Percentiles rank a stretch among this genome's conserved stretches.
Conservation (phyloP, 2,113 vertebrate genomes). For the Heterochromis multidens region DNA sequence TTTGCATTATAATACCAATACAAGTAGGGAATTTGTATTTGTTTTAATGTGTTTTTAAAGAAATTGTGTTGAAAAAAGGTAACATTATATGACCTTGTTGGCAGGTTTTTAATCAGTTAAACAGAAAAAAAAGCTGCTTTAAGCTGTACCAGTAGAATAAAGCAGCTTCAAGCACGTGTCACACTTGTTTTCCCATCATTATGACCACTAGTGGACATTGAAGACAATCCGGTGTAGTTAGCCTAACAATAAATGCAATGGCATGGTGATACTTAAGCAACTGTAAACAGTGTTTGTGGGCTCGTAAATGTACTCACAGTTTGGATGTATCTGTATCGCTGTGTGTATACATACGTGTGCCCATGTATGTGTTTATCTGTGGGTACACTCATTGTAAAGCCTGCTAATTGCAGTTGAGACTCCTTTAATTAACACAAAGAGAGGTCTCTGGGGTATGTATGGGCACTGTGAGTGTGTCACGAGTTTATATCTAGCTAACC, state of each 20-base stretch:
- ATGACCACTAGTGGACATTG: background rate
- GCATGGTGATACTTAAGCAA: background rate
- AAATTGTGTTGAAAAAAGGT: background rate
- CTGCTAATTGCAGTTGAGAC: constrained; percentile 72
- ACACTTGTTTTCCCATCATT: background rate
- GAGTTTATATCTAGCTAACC: constrained; percentile 69
- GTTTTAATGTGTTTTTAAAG: background rate
- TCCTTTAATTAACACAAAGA: constrained; percentile 77
- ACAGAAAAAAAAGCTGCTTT: background rate
- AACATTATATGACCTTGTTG: background rate
- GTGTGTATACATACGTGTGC: background rate
- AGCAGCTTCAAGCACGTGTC: background rate
- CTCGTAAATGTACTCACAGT: constrained; percentile 33
- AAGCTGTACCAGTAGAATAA: background rate
- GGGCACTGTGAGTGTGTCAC: constrained; percentile 66
- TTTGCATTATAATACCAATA: background rate
- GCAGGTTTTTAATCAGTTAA: too few species aligned
- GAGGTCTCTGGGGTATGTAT: constrained; percentile 50
- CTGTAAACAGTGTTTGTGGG: constrained; percentile 22
- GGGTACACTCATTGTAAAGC: constrained; percentile 49
- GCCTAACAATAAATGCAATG: background rate
- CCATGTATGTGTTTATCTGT: constrained; percentile 29
- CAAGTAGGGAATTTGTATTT: background rate
- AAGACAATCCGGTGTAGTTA: background rate
- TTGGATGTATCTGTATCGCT: constrained; percentile 24